phyloP scores from a whole-genome alignment of 2,797 vertebrate species.

The Lagodon rhomboides region DNA sequence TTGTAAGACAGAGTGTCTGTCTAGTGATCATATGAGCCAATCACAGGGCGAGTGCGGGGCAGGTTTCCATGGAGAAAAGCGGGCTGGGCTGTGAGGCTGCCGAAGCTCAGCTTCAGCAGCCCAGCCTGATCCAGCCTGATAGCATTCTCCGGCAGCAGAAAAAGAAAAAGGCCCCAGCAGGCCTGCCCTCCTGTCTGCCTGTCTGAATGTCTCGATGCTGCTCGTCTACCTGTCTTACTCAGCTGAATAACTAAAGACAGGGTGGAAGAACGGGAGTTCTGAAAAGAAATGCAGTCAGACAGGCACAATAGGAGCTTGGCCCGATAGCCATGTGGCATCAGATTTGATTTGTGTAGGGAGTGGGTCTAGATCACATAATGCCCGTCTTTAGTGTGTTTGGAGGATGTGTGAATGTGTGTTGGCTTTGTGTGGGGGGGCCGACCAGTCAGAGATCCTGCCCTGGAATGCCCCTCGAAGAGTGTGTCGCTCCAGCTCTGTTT shows the following conservation, averaged over 20 bases:
- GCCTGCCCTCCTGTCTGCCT: slow-evolving; percentile 51
- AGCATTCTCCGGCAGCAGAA: slow-evolving; percentile 61
- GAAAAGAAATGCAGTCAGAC: slow-evolving; percentile 53
- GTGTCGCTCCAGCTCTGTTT: slow-evolving; percentile 53
- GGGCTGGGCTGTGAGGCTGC: slow-evolving; percentile 53
- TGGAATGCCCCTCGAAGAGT: slow-evolving; percentile 40
- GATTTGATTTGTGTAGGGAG: slow-evolving; percentile 60
- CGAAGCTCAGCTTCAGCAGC: slow-evolving; percentile 62
- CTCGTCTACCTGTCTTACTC: slow-evolving; percentile 65
- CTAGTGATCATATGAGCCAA: slow-evolving; percentile 76
- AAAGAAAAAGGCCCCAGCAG: slow-evolving; percentile 66
- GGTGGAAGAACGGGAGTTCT: slow-evolving; percentile 26
- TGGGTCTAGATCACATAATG: slow-evolving; percentile 44
- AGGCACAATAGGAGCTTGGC: slow-evolving; percentile 48
- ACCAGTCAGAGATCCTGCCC: slow-evolving; percentile 61
- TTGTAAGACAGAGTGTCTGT: slow-evolving; percentile 79
- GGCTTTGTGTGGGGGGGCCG: slow-evolving; percentile 28
- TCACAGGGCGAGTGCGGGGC: slow-evolving; percentile 66
- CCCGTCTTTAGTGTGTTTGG: slow-evolving; percentile 34
- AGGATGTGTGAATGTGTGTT: slow-evolving; percentile 22
- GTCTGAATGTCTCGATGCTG: slow-evolving; percentile 55
- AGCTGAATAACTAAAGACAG: slow-evolving; percentile 53
- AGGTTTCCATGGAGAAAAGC: slow-evolving; percentile 82
- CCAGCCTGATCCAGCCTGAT: slow-evolving; percentile 71
- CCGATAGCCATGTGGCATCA: slow-evolving; percentile 54